phyloP scores from a whole-genome alignment of 1,140 invertebrate species.

The Camponotus pennsylvanicus region DNA sequence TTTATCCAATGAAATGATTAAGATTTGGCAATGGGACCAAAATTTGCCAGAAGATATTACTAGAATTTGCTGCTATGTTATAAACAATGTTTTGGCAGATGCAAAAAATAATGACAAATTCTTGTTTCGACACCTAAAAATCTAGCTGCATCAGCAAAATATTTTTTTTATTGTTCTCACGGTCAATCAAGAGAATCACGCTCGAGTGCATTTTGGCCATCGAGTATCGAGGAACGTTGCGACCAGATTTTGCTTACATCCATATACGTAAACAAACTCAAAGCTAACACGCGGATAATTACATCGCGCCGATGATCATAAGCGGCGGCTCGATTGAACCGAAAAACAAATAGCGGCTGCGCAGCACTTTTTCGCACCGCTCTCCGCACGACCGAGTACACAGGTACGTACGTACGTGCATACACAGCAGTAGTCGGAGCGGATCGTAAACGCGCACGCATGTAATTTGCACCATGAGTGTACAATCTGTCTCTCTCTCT shows the following conservation, averaged over 20 bases:
- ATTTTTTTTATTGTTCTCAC: background rate
- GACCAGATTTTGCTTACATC: background rate
- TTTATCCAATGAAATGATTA: too few relatives aligned
- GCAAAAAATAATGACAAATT: too few relatives aligned
- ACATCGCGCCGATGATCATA: slow-evolving; percentile 60
- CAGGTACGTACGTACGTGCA: background rate
- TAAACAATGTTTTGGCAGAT: too few relatives aligned
- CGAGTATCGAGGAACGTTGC: background rate
- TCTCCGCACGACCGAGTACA: slow-evolving; percentile 18
- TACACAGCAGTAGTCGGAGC: background rate
- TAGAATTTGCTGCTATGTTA: too few relatives aligned
- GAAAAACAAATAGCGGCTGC: slow-evolving; percentile 59
- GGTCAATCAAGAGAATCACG: background rate
- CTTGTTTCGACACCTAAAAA: too few relatives aligned
- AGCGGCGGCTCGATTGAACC: slow-evolving; percentile 58
- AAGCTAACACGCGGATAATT: slow-evolving; percentile 58
- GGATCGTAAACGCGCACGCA: slow-evolving; percentile 46
- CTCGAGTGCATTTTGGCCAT: background rate
- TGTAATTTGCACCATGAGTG: slow-evolving; percentile 42
- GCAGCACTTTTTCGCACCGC: slow-evolving; percentile 44
- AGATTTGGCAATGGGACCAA: too few relatives aligned
- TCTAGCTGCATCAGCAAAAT: too few relatives aligned
- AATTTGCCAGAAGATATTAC: too few relatives aligned
- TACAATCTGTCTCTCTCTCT: slow-evolving; percentile 13
- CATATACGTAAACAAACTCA: background rate